Evolutionary conservation across 2,113 vertebrate genomes (phyloP).

Genomic region (Arenaria interpres): DNA sequence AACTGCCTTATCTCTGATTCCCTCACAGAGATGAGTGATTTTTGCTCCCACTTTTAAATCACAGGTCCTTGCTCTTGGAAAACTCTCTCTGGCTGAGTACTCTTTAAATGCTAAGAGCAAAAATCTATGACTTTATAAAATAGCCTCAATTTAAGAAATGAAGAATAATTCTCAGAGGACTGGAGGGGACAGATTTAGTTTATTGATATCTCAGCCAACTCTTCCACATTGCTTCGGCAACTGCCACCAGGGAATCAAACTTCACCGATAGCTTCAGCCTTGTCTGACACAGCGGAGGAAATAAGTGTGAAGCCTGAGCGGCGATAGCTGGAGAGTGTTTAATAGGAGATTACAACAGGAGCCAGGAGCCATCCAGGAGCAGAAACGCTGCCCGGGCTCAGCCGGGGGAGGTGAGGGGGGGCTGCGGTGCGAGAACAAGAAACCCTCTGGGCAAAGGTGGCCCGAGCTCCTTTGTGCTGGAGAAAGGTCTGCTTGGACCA

Average conservation of each 20-base stretch:
- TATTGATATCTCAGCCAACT: background rate
- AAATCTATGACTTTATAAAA: background rate
- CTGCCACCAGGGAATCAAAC: background rate
- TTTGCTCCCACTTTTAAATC: background rate
- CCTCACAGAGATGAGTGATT: background rate
- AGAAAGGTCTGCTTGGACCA: background rate
- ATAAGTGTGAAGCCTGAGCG: background rate
- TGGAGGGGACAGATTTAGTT: background rate
- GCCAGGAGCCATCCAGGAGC: background rate
- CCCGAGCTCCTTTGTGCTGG: background rate
- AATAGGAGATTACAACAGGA: background rate
- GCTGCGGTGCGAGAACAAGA: background rate
- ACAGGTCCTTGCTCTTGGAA: background rate
- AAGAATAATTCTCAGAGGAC: background rate
- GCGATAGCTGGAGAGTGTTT: background rate
- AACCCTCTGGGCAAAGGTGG: background rate
- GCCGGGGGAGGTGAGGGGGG: background rate
- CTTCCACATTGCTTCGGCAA: background rate
- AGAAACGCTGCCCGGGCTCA: background rate
- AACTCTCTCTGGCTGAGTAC: background rate
- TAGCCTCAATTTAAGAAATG: background rate
- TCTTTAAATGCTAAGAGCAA: background rate
- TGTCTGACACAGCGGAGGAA: background rate
- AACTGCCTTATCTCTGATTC: background rate
- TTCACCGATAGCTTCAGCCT: background rate